phyloP scores from a whole-genome alignment of 2,113 vertebrate species.

The Podocnemis expansa region DNA sequence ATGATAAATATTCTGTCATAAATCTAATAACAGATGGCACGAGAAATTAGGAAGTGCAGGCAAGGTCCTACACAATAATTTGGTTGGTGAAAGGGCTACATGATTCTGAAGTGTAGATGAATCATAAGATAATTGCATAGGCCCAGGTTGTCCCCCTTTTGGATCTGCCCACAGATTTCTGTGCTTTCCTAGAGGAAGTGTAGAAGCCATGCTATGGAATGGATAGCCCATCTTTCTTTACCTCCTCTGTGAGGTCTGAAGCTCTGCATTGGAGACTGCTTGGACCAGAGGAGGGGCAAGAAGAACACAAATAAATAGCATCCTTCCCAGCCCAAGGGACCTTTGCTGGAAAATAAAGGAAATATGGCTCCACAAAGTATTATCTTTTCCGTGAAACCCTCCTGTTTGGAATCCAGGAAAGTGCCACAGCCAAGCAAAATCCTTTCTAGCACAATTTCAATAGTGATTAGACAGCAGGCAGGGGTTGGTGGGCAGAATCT shows the following conservation, averaged over 20 bases:
- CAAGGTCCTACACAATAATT: too few relatives aligned
- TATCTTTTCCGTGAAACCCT: too few relatives aligned
- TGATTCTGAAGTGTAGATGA: too few relatives aligned
- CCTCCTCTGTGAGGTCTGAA: background rate
- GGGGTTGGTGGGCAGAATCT: background rate
- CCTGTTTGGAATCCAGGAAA: background rate
- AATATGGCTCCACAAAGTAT: background rate
- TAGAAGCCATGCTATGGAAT: too few relatives aligned
- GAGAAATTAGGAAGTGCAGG: background rate
- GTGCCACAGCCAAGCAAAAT: background rate
- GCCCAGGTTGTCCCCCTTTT: background rate
- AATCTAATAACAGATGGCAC: background rate
- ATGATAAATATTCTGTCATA: background rate
- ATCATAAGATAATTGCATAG: background rate
- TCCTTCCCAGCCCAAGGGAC: background rate
- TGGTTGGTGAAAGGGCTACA: too few relatives aligned
- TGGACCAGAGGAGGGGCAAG: too few relatives aligned
- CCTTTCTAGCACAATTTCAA: background rate
- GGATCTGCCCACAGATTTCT: background rate
- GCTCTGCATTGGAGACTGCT: background rate
- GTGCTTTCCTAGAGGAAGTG: too few relatives aligned
- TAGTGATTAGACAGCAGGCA: background rate
- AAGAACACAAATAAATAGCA: background rate
- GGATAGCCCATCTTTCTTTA: background rate
- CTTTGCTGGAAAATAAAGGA: background rate